phyloP scores from a whole-genome alignment of 2,888 invertebrate species.

The Iselma pallidipennis region DNA sequence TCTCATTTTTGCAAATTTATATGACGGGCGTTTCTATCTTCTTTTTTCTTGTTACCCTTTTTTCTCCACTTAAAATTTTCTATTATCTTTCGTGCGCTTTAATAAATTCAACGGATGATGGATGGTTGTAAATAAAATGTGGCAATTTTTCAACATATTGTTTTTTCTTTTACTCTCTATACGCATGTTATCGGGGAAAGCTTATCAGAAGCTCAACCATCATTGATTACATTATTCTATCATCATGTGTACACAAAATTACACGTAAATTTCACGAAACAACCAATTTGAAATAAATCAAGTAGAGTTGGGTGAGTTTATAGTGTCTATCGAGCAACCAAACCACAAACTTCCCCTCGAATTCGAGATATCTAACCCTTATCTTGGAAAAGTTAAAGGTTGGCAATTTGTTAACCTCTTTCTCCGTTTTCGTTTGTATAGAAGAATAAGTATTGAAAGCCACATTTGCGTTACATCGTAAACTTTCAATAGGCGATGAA shows the following conservation, averaged over 20 bases:
- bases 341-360: background rate
- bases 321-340: background rate
- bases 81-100: background rate
- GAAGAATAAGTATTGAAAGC: background rate
- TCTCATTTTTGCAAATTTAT: too few relatives aligned
- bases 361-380: background rate
- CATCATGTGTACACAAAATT: background rate
- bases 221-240: background rate
- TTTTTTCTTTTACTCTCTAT: too few relatives aligned
- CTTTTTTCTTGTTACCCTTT: too few relatives aligned
- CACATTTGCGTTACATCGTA: too few relatives aligned
- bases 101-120: background rate
- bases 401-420: background rate
- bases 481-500: too few relatives aligned
- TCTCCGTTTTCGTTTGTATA: background rate
- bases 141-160: too few relatives aligned
- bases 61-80: too few relatives aligned
- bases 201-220: background rate
- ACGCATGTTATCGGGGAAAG: too few relatives aligned
- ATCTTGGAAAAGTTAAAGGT: background rate
- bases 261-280: background rate
- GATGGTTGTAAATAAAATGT: background rate
- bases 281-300: too few relatives aligned
- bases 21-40: too few relatives aligned
- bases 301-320: background rate